These are phyloP conservation scores for Neogale vison DNA, from an alignment of 2,113 vertebrate species.

Conservation along the genomic window DNA sequence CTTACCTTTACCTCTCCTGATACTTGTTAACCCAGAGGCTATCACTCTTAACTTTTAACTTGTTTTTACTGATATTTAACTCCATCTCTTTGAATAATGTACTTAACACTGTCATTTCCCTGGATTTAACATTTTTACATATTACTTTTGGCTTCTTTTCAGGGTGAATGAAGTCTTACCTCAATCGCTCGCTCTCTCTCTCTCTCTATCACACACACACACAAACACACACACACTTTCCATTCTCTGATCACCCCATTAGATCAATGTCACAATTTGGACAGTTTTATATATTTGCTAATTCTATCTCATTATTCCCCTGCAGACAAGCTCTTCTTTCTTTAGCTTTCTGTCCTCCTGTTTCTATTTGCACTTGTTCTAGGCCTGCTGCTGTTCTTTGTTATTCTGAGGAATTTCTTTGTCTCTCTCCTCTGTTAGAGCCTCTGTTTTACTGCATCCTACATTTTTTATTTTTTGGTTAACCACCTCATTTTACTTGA, in stretches of 20 bases:
- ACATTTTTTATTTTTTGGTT: not conserved
- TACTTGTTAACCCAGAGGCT: not conserved
- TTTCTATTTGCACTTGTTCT: not conserved
- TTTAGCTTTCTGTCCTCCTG: not conserved
- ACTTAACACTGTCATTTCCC: not conserved
- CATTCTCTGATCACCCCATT: not conserved
- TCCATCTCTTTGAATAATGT: not conserved
- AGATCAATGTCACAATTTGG: not conserved
- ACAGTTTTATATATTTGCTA: not conserved
- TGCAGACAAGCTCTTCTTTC: not conserved
- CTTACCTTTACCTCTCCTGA: not conserved
- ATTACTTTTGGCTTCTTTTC: not conserved
- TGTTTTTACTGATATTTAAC: not conserved
- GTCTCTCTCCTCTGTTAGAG: not conserved
- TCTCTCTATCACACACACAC: not conserved
- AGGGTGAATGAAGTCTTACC: not conserved
- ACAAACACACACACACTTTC: not conserved
- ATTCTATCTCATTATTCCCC: not conserved
- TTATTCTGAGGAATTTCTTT: not conserved
- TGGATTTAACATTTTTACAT: not conserved
- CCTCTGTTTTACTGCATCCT: not conserved
- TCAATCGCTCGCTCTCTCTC: not conserved
- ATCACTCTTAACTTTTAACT: not conserved
- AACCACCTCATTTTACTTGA: not conserved
- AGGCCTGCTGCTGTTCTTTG: not conserved